These are phyloP conservation scores for Anastrepha ludens DNA, from an alignment of 1,140 invertebrate species.

Conservation along the genomic window DNA sequence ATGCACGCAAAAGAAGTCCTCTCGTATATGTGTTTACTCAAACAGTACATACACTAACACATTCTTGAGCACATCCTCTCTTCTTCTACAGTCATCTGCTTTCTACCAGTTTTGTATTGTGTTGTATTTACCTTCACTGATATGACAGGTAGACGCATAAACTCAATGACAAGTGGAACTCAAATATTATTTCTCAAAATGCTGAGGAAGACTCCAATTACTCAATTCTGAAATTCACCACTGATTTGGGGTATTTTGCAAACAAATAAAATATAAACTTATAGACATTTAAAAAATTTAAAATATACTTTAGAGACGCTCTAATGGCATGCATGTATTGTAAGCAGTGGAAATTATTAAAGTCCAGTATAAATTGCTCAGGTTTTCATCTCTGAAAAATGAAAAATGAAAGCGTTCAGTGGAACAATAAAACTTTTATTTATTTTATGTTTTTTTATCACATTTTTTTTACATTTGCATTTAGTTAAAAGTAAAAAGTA, in stretches of 20 bases:
- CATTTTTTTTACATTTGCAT: no score
- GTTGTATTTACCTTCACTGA: background rate
- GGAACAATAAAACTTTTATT: no score
- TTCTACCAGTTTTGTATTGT: background rate
- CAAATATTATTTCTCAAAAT: background rate
- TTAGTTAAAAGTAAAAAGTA: no score
- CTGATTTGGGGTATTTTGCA: background rate
- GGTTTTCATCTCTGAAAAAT: no score
- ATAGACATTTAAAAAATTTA: no score
- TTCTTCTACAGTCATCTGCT: background rate
- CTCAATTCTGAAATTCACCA: background rate
- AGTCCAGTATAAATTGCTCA: no score
- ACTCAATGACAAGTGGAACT: slow-evolving; percentile 21
- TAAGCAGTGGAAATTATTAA: no score
- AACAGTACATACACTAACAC: background rate
- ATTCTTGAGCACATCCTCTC: slow-evolving; percentile 3
- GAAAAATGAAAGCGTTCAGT: no score
- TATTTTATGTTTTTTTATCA: no score
- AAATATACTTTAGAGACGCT: no score
- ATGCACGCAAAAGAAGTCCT: background rate
- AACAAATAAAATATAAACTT: background rate
- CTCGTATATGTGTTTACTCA: background rate
- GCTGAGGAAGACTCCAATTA: slow-evolving; percentile 69
- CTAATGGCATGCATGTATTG: no score
- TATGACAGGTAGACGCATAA: background rate